phyloP scores from a whole-genome alignment of 2,113 vertebrate species.

The Phrynosoma blainvillii region DNA sequence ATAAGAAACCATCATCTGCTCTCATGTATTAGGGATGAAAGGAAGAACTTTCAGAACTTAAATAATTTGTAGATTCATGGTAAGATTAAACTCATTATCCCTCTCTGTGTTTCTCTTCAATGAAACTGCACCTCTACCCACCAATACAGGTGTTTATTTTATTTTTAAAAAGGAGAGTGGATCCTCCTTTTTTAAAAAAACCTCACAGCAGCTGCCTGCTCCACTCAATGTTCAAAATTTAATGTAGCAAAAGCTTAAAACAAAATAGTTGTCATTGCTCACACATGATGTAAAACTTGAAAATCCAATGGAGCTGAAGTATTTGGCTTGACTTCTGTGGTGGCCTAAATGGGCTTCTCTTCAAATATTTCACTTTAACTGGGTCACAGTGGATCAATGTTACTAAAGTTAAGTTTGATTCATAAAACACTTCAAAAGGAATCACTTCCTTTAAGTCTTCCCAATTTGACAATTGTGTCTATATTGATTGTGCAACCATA shows the following conservation, averaged over 20 bases:
- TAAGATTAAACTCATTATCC: neutral
- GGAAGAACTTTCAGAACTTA: neutral
- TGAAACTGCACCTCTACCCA: neutral
- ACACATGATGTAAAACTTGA: neutral
- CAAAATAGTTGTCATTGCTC: neutral
- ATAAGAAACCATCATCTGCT: neutral
- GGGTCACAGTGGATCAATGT: neutral
- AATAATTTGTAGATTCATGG: neutral
- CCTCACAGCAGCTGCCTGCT: neutral
- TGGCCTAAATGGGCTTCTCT: neutral
- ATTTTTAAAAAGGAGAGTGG: neutral
- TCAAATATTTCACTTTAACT: neutral
- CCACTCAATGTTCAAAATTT: neutral
- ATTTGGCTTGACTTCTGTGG: neutral
- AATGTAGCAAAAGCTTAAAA: slow-evolving; percentile 7
- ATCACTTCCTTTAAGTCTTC: neutral
- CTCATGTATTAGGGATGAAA: neutral
- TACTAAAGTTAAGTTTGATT: neutral
- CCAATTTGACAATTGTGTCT: neutral
- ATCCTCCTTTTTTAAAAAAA: neutral
- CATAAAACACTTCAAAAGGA: neutral
- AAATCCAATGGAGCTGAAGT: slow-evolving; percentile 7
- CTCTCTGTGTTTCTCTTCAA: neutral
- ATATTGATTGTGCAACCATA: neutral
- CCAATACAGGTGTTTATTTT: neutral